A percentile compares a stretch with the other conserved stretches of the same genome.
Conservation (phyloP, 1,140 invertebrate genomes). For the Saccostrea echinata region DNA sequence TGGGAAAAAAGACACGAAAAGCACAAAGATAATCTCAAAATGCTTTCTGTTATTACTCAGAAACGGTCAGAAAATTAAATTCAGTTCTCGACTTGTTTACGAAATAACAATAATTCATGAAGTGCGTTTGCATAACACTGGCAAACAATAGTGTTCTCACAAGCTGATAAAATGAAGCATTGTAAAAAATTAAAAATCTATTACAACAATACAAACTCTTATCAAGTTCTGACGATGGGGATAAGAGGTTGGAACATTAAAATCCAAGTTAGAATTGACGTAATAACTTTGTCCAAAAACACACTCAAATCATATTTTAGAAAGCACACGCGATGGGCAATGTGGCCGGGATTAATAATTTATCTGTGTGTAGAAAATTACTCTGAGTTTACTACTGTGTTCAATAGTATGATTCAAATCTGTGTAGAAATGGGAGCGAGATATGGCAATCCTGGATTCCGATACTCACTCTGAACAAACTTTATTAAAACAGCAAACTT, state of each 20-base stretch:
- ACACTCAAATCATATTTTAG: not conserved
- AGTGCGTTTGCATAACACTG: not conserved
- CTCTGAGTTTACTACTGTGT: no score
- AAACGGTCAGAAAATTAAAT: no score
- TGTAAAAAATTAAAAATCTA: slow-evolving; percentile 4
- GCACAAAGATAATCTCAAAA: no score
- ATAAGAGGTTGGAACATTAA: not conserved
- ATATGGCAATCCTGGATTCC: not conserved
- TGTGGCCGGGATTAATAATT: no score
- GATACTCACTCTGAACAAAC: not conserved
- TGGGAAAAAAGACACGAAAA: no score
- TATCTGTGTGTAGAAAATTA: no score
- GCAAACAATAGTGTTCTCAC: no score
- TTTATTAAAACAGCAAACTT: not conserved
- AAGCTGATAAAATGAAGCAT: not conserved
- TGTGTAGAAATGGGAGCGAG: not conserved
- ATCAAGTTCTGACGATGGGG: not conserved
- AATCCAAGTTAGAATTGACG: slow-evolving; percentile 10
- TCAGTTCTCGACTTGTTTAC: no score
- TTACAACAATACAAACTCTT: not conserved
- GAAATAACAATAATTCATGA: no score
- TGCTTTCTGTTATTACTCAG: no score
- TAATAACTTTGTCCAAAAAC: not conserved
- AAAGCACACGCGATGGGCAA: no score
- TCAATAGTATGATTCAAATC: no score